Base-by-base conservation (phyloP, 2,888 invertebrate genomes). In the Griposia aprilina region DNA sequence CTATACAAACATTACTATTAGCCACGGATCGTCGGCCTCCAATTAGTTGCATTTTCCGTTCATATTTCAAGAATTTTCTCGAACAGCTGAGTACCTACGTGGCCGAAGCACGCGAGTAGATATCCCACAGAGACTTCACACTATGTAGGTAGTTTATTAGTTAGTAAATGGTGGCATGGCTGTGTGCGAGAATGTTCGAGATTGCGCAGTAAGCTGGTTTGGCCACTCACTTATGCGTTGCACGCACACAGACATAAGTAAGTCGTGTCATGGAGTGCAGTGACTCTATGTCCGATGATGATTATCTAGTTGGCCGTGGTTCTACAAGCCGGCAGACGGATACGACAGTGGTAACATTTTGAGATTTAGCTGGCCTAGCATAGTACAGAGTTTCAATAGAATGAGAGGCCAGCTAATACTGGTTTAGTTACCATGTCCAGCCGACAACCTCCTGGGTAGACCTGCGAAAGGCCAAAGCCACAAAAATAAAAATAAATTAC, bases 41-140 rank as follows among this genome's bases (percentile, higher is more conserved):
- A 80, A 55, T 36, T 60, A 62, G 15, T 77, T 69, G 65, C 68
- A 55, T 73, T 86, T 80, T 80, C 82, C 85, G 76, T 80, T 84
- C 50, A 74, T 55, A 41, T 74, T 62, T 70, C 48, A 57, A 59
- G 83, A 73, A 80, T 85, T 78, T 82, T 86, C 85, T 86, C 69
- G 86, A 76, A 85, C 66, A 59, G 4, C 11, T 30, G n/a, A 26
- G n/a, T 45, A 30, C 2, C 57, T 2, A 30, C 2, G 62, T 2
- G 48, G 26, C 45, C 67, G 17, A 7, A 2, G 48, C 36, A 48
- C 50, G 23, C 23, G 80, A 60, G 36, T 60, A 66, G 17, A 55
- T 45, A 72, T 26, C 23, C 10, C 8, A 79, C 59, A 80, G 80
- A 79, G 48, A 48, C 59, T 20, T 48, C 26, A 11, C 2, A 52